Conservation (phyloP, 2,888 invertebrate genomes). For the Lasius fuliginosus region DNA sequence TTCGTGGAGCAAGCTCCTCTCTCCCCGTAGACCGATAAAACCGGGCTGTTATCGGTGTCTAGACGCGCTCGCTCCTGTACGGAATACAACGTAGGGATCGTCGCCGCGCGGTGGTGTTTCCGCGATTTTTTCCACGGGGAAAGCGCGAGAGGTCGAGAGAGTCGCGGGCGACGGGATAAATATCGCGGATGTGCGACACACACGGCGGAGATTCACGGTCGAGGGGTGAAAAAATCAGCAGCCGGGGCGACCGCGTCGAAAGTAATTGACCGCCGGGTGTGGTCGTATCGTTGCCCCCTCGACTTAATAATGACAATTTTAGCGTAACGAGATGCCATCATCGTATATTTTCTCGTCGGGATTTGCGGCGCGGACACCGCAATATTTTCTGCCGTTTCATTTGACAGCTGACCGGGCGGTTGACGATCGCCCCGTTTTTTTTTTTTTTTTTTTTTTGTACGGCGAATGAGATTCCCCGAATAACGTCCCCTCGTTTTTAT, state of each 20-base stretch:
- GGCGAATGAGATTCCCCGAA: not conserved
- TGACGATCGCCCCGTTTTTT: conserved; percentile 16
- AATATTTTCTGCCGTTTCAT: conserved; percentile 48
- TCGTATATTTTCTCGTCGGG: conserved; percentile 1
- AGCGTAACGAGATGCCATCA: conserved; percentile 28
- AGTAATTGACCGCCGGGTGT: conserved; percentile 47
- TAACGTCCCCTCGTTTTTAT: conserved; percentile 8
- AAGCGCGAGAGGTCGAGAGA: conserved; percentile 41
- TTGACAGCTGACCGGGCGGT: not conserved
- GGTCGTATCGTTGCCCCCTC: conserved; percentile 39
- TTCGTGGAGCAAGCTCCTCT: not conserved
- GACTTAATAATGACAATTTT: conserved; percentile 15
- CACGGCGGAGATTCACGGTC: not conserved
- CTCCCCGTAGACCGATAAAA: conserved; percentile 40
- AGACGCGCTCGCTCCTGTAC: conserved; percentile 40
- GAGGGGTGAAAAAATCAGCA: not conserved
- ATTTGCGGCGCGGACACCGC: not conserved
- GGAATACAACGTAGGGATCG: conserved; percentile 50
- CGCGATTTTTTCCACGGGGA: conserved; percentile 23
- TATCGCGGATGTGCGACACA: conserved; percentile 4
- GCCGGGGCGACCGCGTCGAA: conserved; percentile 16
- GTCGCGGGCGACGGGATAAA: conserved; percentile 49
- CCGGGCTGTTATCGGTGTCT: conserved; percentile 49
- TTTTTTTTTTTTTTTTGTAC: not conserved
- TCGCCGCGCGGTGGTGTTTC: conserved; percentile 39